phyloP scores from a whole-genome alignment of 2,797 vertebrate species.

The Perodicticus potto region DNA sequence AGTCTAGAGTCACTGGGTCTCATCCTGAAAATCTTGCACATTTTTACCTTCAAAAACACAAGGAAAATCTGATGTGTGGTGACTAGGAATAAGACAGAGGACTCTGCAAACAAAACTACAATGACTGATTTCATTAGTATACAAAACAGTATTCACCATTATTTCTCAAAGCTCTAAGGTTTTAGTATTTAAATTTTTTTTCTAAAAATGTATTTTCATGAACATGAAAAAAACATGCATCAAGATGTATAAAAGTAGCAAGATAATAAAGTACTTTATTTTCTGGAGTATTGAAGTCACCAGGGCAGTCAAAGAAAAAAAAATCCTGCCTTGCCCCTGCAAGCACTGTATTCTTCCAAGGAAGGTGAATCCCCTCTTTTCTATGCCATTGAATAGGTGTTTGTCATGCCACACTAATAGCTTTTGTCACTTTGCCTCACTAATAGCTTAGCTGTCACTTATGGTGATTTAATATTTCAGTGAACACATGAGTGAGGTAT shows the following conservation, averaged over 20 bases:
- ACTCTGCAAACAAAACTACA: conserved; percentile 49
- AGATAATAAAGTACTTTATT: background rate
- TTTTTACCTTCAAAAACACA: conserved; percentile 52
- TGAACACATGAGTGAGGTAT: background rate
- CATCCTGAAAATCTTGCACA: conserved; percentile 3
- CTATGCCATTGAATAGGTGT: background rate
- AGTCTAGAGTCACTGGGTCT: background rate
- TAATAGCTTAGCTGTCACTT: background rate
- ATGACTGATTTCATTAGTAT: conserved; percentile 35
- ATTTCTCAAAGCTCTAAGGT: conserved; percentile 35
- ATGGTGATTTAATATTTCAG: background rate
- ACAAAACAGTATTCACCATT: conserved; percentile 31
- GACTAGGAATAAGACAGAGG: conserved; percentile 2
- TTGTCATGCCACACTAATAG: background rate
- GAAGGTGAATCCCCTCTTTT: conserved; percentile 19
- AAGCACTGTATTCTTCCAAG: background rate
- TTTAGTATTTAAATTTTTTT: conserved; percentile 47
- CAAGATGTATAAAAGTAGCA: background rate
- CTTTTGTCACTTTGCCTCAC: background rate
- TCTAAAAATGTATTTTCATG: conserved; percentile 37
- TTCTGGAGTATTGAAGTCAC: background rate
- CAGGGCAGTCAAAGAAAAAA: background rate
- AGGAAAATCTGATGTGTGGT: background rate
- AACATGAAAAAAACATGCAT: conserved; percentile 43
- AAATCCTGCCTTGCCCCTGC: background rate